phyloP scores from a whole-genome alignment of 53 echinoderm and acorn worm genomes.

The Patiria pectinifera region DNA sequence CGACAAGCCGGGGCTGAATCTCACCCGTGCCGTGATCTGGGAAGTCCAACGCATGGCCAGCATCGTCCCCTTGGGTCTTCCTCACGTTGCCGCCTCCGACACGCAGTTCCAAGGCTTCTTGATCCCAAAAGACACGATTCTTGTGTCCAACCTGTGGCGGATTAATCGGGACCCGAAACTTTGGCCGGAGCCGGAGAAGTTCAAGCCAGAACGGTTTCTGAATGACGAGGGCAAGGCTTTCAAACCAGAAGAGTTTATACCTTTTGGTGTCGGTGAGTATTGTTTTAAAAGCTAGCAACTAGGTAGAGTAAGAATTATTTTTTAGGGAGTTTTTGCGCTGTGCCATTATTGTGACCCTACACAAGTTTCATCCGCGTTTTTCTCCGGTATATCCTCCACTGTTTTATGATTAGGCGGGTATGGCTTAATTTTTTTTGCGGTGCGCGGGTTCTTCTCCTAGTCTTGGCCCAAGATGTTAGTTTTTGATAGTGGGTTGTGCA shows the following conservation, averaged over 20 bases:
- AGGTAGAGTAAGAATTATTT: neutral
- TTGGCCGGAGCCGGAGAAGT: constrained; percentile 52
- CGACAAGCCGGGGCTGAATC: constrained; percentile 10
- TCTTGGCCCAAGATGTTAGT: too few relatives aligned
- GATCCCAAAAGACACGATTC: constrained; percentile 46
- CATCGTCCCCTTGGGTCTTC: constrained; percentile 35
- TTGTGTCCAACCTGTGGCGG: constrained; percentile 62
- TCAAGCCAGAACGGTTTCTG: constrained; percentile 64
- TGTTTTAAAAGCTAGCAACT: neutral
- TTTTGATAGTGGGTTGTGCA: too few relatives aligned
- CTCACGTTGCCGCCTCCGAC: constrained; percentile 30
- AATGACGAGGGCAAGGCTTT: constrained; percentile 51
- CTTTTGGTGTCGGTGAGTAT: constrained; percentile 38
- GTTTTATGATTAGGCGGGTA: too few relatives aligned
- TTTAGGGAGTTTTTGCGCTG: too few relatives aligned
- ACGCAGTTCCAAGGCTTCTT: constrained; percentile 30
- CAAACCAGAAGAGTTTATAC: constrained; percentile 50
- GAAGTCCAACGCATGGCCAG: constrained; percentile 42
- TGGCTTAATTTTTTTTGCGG: too few relatives aligned
- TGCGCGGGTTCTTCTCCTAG: too few relatives aligned
- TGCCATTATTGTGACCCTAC: too few relatives aligned
- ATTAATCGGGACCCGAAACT: constrained; percentile 41
- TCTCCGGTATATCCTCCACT: too few relatives aligned
- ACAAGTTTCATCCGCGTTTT: too few relatives aligned
- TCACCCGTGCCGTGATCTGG: constrained; percentile 49